Evolutionary conservation across 2,113 vertebrate genomes (phyloP).

Genomic region (Petrocephalus microphthalmus): DNA sequence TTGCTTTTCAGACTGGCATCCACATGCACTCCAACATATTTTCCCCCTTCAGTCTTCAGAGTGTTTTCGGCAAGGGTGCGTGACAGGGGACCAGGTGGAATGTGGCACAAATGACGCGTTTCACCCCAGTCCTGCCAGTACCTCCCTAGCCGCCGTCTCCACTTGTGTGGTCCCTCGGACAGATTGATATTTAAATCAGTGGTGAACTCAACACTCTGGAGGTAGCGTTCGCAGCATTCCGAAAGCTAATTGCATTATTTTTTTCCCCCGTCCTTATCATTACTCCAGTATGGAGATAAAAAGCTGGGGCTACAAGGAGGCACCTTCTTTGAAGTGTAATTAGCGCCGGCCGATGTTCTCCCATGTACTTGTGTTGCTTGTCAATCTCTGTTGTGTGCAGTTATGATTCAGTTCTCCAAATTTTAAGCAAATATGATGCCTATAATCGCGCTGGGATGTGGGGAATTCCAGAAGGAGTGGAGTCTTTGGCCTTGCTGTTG

Average conservation of each 20-base stretch:
- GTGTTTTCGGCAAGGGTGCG: slow-evolving; percentile 43
- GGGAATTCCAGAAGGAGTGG: not conserved
- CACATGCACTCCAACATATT: slow-evolving; percentile 47
- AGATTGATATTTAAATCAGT: slow-evolving; percentile 63
- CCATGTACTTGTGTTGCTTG: not conserved
- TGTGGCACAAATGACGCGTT: slow-evolving; percentile 55
- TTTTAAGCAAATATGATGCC: not conserved
- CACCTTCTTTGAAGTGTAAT: slow-evolving; percentile 12
- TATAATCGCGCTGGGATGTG: not conserved
- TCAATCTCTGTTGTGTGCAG: not conserved
- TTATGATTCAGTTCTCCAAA: not conserved
- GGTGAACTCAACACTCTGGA: slow-evolving; percentile 35
- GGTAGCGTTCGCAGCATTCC: not conserved
- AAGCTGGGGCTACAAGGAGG: not conserved
- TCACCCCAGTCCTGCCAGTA: slow-evolving; percentile 42
- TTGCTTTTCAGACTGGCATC: slow-evolving; percentile 47
- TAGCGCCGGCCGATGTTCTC: slow-evolving; percentile 10
- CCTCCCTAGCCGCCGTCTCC: slow-evolving; percentile 29
- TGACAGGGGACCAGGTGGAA: slow-evolving; percentile 61
- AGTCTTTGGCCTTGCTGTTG: not conserved
- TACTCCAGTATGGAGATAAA: not conserved
- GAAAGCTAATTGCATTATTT: not conserved
- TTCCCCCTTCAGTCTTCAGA: slow-evolving; percentile 46
- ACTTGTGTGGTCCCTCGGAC: slow-evolving; percentile 37
- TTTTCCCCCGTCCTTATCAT: not conserved